Conservation (phyloP, 2,888 invertebrate species). For the Apamea epomidion region DNA sequence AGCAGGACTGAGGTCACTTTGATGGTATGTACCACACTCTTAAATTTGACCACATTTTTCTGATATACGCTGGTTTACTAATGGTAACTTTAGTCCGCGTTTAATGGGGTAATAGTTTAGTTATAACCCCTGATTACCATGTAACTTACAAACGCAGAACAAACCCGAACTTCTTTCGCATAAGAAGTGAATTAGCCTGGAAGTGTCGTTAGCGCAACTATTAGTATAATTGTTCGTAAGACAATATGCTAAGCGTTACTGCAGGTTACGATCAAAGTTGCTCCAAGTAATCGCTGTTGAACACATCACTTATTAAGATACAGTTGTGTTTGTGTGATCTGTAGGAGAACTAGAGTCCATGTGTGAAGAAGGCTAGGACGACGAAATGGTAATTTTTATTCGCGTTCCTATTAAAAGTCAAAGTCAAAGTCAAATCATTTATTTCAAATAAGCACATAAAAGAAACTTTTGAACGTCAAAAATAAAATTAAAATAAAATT, state of each 20-base stretch:
- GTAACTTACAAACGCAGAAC: conserved; percentile 16
- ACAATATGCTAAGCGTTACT: conserved; percentile 62
- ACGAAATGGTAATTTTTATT: not conserved
- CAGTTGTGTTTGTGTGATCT: conserved; percentile 2
- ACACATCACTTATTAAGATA: conserved; percentile 35
- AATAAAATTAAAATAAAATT: too few species aligned
- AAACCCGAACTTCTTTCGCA: conserved; percentile 39
- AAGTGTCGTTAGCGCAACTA: conserved; percentile 58
- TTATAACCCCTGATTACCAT: not conserved
- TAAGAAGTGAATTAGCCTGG: conserved; percentile 53
- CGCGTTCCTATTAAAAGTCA: too few species aligned
- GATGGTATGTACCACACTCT: not conserved
- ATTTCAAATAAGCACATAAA: too few species aligned
- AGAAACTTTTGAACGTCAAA: too few species aligned
- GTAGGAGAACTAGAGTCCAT: not conserved
- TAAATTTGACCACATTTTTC: not conserved
- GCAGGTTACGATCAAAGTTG: conserved; percentile 64
- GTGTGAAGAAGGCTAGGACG: not conserved
- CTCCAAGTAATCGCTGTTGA: conserved; percentile 20
- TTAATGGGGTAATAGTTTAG: not conserved
- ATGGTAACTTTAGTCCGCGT: not conserved
- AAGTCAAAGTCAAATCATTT: too few species aligned
- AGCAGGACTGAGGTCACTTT: not conserved
- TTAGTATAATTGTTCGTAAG: conserved; percentile 57
- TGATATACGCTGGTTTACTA: not conserved